These are phyloP conservation scores for Yponomeuta malinellus DNA, from an alignment of 2,888 invertebrate species.

Conservation along the genomic window DNA sequence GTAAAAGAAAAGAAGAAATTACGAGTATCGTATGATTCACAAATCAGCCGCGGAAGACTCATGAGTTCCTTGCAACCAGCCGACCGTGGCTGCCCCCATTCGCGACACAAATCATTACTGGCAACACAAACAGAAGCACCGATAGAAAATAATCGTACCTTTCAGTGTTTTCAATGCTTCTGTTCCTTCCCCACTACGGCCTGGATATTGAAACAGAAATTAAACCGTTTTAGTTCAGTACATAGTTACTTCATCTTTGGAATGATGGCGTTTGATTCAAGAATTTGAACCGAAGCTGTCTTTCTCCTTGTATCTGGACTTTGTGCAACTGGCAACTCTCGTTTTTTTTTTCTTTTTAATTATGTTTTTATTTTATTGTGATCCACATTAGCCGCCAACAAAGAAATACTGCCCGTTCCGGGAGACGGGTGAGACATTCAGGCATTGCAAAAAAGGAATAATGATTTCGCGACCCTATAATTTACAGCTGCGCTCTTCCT, in stretches of 20 bases:
- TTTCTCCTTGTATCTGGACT: background rate
- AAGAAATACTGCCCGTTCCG: constrained; percentile 16
- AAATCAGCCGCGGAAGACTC: background rate
- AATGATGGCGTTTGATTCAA: too few relatives aligned
- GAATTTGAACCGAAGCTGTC: background rate
- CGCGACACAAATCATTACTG: constrained; percentile 41
- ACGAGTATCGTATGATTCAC: constrained; percentile 3
- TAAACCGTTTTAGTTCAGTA: too few relatives aligned
- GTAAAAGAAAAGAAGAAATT: background rate
- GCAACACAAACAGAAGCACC: constrained; percentile 28
- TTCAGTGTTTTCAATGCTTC: too few relatives aligned
- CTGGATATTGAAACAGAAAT: too few relatives aligned
- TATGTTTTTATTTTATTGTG: background rate
- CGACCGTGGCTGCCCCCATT: constrained; percentile 43
- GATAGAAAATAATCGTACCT: background rate
- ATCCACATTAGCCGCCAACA: constrained; percentile 23
- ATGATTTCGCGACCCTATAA: background rate
- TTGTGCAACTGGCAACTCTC: background rate
- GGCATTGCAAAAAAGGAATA: constrained; percentile 11
- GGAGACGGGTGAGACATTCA: constrained; percentile 1
- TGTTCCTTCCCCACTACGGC: too few relatives aligned
- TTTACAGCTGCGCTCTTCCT: background rate
- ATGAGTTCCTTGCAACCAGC: constrained; percentile 33
- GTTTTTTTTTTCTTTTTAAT: background rate
- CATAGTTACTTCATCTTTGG: too few relatives aligned